Evolutionary conservation across 2,797 vertebrate genomes (phyloP).

Genomic region (Xenops minutus): DNA sequence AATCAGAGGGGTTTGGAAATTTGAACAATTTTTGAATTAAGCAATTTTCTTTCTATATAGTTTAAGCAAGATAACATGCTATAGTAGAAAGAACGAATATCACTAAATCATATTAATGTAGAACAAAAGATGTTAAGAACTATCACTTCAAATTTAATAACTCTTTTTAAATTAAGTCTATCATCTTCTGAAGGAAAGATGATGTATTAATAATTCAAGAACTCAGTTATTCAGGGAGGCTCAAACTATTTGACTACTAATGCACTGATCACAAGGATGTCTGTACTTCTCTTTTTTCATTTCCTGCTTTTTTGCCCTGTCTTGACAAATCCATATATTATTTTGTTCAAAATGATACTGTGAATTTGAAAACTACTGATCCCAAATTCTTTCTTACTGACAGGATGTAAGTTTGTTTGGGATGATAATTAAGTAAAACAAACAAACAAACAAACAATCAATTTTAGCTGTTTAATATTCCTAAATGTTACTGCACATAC

Average conservation of each 20-base stretch:
- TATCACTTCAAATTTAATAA: background rate
- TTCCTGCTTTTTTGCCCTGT: background rate
- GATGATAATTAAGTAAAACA: background rate
- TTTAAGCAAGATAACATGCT: background rate
- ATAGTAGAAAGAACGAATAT: background rate
- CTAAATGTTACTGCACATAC: background rate
- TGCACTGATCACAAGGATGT: background rate
- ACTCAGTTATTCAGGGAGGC: background rate
- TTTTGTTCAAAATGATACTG: background rate
- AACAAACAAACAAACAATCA: background rate
- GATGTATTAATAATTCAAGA: constrained; percentile 39
- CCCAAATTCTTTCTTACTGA: background rate
- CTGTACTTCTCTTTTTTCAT: background rate
- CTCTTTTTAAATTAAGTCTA: background rate
- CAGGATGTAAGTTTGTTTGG: background rate
- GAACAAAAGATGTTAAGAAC: background rate
- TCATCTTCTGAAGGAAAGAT: background rate
- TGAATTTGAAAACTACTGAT: background rate
- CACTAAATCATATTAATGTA: constrained; percentile 1
- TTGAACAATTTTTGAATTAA: background rate
- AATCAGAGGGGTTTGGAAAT: background rate
- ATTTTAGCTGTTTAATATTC: background rate
- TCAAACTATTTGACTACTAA: background rate
- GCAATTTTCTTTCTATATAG: background rate
- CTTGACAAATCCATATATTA: background rate